Evolutionary conservation across 2,797 vertebrate genomes (phyloP), one percentile per base, ranked within the genome.

Genomic region (Pipistrellus pygmaeus): DNA sequence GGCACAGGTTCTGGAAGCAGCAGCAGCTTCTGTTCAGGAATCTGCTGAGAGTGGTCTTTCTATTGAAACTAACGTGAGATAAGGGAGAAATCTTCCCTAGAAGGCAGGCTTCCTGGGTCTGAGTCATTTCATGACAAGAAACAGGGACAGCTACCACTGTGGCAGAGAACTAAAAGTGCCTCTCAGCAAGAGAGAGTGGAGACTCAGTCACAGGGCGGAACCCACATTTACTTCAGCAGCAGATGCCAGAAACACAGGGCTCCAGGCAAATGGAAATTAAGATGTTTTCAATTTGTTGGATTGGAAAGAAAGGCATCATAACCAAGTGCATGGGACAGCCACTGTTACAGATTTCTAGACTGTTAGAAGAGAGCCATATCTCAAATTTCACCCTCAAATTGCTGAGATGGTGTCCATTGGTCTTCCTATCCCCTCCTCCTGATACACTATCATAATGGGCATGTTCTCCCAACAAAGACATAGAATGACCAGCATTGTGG

Each of bases 91-190:
- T 0, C 55, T 73, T 46, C 35, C 23, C 18, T 25, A 6, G 18
- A 41, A 84, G 53, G 32, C 14, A 60, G n/a, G 8, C 21, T 41
- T 90, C 62, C 51, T 66, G n/a, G 72, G 55, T 57, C 46, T 44
- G n/a, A 85, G 53, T 81, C 76, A 77, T 81, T 82, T 82, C 53
- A 90, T 68, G 84, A 66, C 14, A 57, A 62, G 46, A 71, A 32
- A 44, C 46, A 38, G 20, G 10, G 64, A 78, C 32, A 46, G 35
- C 13, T 27, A 38, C 12, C 64, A 8, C 62, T 13, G 27, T 53
- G 62, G n/a, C 80, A 20, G 0, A 48, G 23, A 60, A 44, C 68
- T 46, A 35, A 76, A 48, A 72, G 66, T 23, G 4, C 23, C 13
- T 51, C 86, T 48, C 27, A 46, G 25, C 12, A n/a, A 55, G n/a